Evolutionary conservation across 2,888 invertebrate genomes (phyloP).

Genomic region (Pyralis farinalis): DNA sequence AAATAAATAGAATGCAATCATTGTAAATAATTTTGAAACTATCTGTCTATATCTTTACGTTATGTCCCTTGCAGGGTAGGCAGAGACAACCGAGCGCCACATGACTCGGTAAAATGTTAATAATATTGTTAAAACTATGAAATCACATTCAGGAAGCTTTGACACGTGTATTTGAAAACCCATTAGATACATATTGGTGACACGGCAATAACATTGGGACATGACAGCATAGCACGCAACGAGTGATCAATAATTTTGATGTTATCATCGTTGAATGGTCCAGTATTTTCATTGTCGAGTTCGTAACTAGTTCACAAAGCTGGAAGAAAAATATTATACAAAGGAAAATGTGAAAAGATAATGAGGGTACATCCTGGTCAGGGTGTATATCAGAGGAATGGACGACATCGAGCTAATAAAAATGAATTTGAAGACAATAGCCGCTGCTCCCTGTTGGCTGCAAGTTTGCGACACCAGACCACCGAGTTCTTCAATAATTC

Average conservation of each 20-base stretch:
- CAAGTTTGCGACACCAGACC: slow-evolving; percentile 86
- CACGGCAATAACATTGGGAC: slow-evolving; percentile 3
- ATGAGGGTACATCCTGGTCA: slow-evolving; percentile 57
- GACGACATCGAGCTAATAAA: slow-evolving; percentile 25
- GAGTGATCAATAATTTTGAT: slow-evolving; percentile 51
- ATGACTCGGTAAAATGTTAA: too few relatives aligned
- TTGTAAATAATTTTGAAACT: too few relatives aligned
- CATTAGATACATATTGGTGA: neutral
- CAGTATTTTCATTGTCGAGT: neutral
- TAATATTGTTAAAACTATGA: too few relatives aligned
- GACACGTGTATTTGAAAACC: neutral
- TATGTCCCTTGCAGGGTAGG: too few relatives aligned
- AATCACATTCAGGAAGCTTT: too few relatives aligned
- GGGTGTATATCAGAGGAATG: slow-evolving; percentile 27
- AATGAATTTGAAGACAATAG: slow-evolving; percentile 29
- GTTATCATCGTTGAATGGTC: slow-evolving; percentile 28
- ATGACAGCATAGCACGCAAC: slow-evolving; percentile 34
- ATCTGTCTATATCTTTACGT: too few relatives aligned
- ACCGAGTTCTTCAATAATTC: slow-evolving; percentile 89
- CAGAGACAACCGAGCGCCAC: too few relatives aligned
- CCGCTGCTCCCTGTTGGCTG: slow-evolving; percentile 69
- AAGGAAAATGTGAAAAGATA: slow-evolving; percentile 31
- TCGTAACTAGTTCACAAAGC: slow-evolving; percentile 4
- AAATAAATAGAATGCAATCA: too few relatives aligned
- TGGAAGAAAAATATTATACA: slow-evolving; percentile 12